Conservation (phyloP, 2,113 vertebrate species). For the Bujurquina vittata region DNA sequence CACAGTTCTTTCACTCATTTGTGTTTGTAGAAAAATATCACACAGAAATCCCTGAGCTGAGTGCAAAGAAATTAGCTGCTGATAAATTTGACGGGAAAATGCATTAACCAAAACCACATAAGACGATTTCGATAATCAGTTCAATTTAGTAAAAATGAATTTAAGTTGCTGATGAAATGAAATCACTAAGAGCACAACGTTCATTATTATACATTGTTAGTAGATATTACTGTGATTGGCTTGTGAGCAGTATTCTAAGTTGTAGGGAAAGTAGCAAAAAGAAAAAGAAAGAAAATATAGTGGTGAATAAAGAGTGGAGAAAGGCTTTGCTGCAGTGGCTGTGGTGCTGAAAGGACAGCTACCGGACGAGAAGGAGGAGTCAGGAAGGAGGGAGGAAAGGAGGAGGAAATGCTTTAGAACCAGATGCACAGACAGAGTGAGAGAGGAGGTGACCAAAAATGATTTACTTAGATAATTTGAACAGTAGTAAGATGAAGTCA, state of each 20-base stretch:
- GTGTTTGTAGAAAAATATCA: constrained; percentile 1
- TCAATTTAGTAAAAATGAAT: neutral
- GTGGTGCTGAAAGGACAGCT: constrained; percentile 66
- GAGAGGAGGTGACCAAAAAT: neutral
- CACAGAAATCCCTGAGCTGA: neutral
- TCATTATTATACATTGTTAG: neutral
- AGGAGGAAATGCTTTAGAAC: constrained; percentile 14
- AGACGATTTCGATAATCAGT: neutral
- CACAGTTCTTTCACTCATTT: constrained; percentile 13
- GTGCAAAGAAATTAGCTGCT: neutral
- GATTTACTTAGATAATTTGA: neutral
- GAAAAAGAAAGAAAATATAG: neutral
- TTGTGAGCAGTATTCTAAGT: neutral
- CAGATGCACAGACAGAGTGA: constrained; percentile 5
- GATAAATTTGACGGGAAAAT: neutral
- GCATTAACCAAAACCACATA: neutral
- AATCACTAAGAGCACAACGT: neutral
- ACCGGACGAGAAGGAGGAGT: constrained; percentile 16
- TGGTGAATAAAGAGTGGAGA: constrained; percentile 1
- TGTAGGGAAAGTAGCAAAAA: neutral
- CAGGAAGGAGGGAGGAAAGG: constrained; percentile 15
- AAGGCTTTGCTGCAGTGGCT: constrained; percentile 57
- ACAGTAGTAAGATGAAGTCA: neutral
- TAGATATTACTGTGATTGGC: constrained; percentile 5
- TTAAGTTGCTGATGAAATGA: neutral